Evolutionary conservation across 1,140 invertebrate species (phyloP), one percentile per base, ranked within the genome.

Genomic region (Zaprionus gabonicus): DNA sequence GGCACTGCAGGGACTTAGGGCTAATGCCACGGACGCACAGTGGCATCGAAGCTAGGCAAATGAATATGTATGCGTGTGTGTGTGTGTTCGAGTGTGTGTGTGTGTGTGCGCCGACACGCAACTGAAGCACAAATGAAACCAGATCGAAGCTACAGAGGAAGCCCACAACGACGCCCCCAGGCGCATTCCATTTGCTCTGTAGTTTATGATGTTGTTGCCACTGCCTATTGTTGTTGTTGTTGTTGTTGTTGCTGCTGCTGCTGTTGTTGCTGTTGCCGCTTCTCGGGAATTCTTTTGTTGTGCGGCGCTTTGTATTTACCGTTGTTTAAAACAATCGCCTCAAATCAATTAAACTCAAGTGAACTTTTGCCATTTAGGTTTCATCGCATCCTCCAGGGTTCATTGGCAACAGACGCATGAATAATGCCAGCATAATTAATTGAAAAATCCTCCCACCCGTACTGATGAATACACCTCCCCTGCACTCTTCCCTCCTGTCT

Each of bases 381-480:
- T 25, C 20, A 13, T 51, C 20, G 17, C 15, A 59, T 25, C 36
- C 36, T 44, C 36, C 36, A 23, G 58, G 38, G 58, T 28, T 60
- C 38, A 44, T 38, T 60, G 58, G 58, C 58, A 60, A 51, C 34
- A 46, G 65, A 25, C 57, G 56, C 56, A 68, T 73, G 71, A 73
- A 73, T 73, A 73, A 73, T 60, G 65, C 71, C 57, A 44, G 71
- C 28, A 62, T 68, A 67, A 68, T 73, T 73, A 73, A 73, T 73
- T 73, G 44, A 53, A 67, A 59, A 60, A 12, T 28, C 63, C 10
- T 13, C 55, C 36, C 20, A 49, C n/a, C 1, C 46, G 15, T 6
- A 41, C 38, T n/a, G 31, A 31, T 4, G 10, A 17, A 20, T 51
- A 0, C 46, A 0, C 1, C 10, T 23, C 20, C 25, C 3, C 12